These are phyloP conservation scores for Ambastaia sidthimunki DNA, from an alignment of 2,797 vertebrate genomes.

Conservation along the genomic window DNA sequence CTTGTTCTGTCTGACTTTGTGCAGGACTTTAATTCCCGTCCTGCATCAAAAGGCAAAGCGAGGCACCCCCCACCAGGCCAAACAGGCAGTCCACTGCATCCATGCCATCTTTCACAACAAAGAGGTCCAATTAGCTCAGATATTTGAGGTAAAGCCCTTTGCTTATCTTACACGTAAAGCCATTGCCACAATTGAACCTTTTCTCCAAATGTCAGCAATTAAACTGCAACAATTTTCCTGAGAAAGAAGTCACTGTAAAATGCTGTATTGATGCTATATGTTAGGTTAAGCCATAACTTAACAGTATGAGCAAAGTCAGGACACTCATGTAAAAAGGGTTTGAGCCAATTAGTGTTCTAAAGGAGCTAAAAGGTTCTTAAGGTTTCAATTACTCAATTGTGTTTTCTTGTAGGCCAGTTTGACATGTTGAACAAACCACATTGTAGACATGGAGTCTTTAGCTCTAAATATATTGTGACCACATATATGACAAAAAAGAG, in stretches of 20 bases:
- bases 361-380: no score
- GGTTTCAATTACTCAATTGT: no score
- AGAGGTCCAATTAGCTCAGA: conserved; percentile 98
- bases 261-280: neutral
- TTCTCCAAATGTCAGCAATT: neutral
- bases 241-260: neutral
- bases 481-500: no score
- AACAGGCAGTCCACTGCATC: conserved; percentile 98
- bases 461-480: no score
- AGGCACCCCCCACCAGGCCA: conserved; percentile 98
- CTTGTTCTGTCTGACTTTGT: conserved; percentile 39
- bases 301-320: neutral
- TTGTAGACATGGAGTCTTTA: no score
- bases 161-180: neutral
- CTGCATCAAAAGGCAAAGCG: conserved; percentile 98
- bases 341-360: neutral
- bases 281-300: neutral
- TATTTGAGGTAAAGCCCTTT: conserved; percentile 88
- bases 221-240: neutral
- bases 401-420: no score
- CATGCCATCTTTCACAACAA: conserved; percentile 99
- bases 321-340: neutral
- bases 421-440: no score
- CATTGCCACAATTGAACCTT: neutral
- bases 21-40: conserved; percentile 95